Base-by-base conservation (phyloP, 1,140 invertebrate species). In the Helicorthomorpha holstii region DNA sequence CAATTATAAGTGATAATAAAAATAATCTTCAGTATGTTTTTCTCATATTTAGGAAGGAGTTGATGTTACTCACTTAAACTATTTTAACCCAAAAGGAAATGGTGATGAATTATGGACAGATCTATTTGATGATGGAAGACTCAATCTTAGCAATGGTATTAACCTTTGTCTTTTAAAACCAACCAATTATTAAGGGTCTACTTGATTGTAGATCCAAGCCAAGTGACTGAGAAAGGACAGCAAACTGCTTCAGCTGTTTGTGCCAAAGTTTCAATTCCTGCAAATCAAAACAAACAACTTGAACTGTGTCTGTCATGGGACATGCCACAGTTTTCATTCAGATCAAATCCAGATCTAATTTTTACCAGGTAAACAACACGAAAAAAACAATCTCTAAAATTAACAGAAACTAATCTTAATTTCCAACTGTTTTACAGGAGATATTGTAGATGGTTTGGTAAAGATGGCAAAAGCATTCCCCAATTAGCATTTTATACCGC, bases 241-340 rank as follows among this genome's bases (percentile, higher is more conserved):
- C 65, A 72, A 56, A 52, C 65, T 22, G 68, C 62, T 3, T 54
- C 57, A 46, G 65, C 64, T 53, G 61, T 73, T 23, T 67, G 68
- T 64, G 53, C 61, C 19, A 51, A 61, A 52, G 57, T 58, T 44
- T 56, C 47, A 47, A 50, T 52, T 69, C 1, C 61, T 86, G 1
- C 69, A 72, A 52, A 66, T 76, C 0, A 63, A 46, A 66, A 58
- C 22, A 67, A 72, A 34, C 64, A 72, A n/a, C 65, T 82, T 38
- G 82, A 86, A 61, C 84, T 90, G 62, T 75, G 75, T 60, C 69
- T 93, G 3, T 78, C 76, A 2, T 91, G 88, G 88, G 82, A 91
- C 64, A 90, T 89, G 83, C 87, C 87, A 26, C 70, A 79, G 55
- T 77, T 91, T 55, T 72, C 80, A 60, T 92, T 90, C 16, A 21